Percentiles rank a stretch among this genome's conserved stretches.
Conservation (phyloP, 2,113 vertebrate genomes). For the Colinus virginianus region DNA sequence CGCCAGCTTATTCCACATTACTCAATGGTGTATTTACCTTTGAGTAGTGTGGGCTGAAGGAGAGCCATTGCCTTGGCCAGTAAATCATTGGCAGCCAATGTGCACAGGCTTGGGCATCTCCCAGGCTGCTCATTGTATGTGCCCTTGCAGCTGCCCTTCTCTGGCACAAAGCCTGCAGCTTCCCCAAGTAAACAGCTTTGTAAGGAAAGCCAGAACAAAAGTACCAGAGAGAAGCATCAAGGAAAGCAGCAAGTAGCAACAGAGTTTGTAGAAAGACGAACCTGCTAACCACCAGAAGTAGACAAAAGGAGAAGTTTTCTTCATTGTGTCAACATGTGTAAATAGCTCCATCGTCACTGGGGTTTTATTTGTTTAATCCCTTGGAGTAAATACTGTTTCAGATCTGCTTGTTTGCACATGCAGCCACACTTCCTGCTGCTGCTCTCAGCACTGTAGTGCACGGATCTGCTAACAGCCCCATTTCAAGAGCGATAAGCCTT, state of each 20-base stretch:
- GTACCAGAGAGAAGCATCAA: neutral
- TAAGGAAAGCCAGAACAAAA: constrained; percentile 18
- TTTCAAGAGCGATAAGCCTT: neutral
- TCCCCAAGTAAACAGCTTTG: constrained; percentile 40
- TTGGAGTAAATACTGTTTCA: constrained; percentile 47
- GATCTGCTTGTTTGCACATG: constrained; percentile 65
- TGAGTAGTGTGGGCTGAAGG: neutral
- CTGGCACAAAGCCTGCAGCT: neutral
- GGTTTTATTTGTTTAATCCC: constrained; percentile 62
- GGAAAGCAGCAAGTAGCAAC: constrained; percentile 44
- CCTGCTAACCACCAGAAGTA: constrained; percentile 1
- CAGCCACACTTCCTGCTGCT: constrained; percentile 55
- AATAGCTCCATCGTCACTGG: constrained; percentile 58
- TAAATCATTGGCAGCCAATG: neutral
- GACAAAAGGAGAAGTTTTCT: constrained; percentile 63
- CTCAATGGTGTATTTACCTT: neutral
- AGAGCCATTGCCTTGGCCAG: neutral
- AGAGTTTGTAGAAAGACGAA: constrained; percentile 4
- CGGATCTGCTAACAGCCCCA: neutral
- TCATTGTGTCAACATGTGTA: constrained; percentile 40
- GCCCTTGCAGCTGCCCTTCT: constrained; percentile 8
- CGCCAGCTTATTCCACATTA: neutral
- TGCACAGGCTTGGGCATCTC: neutral
- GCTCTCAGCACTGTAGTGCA: neutral
- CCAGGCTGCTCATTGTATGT: neutral